Evolutionary conservation across 1,140 invertebrate species (phyloP).

Genomic region (Bombus fervidus): DNA sequence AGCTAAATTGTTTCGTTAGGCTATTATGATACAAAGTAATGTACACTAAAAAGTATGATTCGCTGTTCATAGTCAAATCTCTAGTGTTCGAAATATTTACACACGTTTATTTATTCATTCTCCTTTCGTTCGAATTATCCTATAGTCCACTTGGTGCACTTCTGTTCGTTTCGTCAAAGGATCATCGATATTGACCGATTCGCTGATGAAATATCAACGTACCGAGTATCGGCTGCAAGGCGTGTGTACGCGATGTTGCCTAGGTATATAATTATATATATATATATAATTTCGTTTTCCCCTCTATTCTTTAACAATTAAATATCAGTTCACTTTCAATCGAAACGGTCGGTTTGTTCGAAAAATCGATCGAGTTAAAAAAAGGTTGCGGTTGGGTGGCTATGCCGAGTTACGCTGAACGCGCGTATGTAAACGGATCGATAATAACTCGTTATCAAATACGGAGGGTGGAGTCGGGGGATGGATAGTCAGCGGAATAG

Average conservation of each 20-base stretch:
- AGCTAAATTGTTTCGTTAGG: slow-evolving; percentile 41
- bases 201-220: slow-evolving; percentile 18
- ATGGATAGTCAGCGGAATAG: not conserved
- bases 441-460: slow-evolving; percentile 45
- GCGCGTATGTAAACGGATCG: slow-evolving; percentile 6
- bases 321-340: not conserved
- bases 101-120: not conserved
- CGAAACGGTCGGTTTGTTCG: not conserved
- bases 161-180: slow-evolving; percentile 29
- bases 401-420: not conserved
- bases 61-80: slow-evolving; percentile 42
- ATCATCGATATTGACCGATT: slow-evolving; percentile 30
- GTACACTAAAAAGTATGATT: slow-evolving; percentile 46
- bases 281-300: not conserved
- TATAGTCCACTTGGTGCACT: slow-evolving; percentile 27
- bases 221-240: slow-evolving; percentile 11
- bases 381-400: not conserved
- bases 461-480: not conserved
- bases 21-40: slow-evolving; percentile 52
- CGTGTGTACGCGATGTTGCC: not conserved
- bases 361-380: not conserved
- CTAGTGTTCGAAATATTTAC: slow-evolving; percentile 49
- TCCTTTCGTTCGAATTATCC: not conserved
- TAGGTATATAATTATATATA: not conserved
- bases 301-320: not conserved